These are phyloP conservation scores for Megastigmus dorsalis DNA, from an alignment of 2,888 invertebrate species.

Conservation along the genomic window DNA sequence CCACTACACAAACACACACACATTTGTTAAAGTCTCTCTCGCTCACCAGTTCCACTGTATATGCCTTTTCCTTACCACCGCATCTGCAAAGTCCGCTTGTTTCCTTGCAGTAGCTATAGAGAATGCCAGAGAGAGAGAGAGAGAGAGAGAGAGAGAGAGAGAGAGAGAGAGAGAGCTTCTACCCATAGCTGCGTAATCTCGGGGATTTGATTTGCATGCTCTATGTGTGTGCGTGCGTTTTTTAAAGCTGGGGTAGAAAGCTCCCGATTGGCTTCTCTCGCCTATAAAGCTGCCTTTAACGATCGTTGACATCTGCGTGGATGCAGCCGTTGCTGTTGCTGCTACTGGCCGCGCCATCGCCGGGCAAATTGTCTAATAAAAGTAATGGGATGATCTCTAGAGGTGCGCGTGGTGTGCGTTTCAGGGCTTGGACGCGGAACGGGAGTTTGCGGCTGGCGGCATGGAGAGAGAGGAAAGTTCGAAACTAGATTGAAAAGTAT, in stretches of 20 bases:
- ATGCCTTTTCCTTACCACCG: conserved; percentile 7
- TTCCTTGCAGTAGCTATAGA: conserved; percentile 17
- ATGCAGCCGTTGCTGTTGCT: too few species aligned
- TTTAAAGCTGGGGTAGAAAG: too few species aligned
- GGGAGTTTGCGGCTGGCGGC: background rate
- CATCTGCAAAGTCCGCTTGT: background rate
- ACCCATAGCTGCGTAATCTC: conserved; percentile 25
- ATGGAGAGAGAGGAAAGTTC: too few species aligned
- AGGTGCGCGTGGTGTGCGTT: background rate
- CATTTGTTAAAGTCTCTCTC: conserved; percentile 46
- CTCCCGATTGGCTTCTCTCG: conserved; percentile 30
- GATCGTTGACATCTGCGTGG: conserved; percentile 48
- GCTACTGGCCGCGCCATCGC: background rate
- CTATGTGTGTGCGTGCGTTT: too few species aligned
- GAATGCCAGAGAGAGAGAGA: too few species aligned
- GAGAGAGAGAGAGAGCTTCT: background rate
- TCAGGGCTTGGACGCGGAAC: background rate
- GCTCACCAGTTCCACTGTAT: background rate
- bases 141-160: background rate
- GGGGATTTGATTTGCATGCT: conserved; percentile 51
- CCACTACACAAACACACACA: conserved; percentile 38
- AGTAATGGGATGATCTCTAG: conserved; percentile 38
- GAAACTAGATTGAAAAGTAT: too few species aligned
- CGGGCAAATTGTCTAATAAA: conserved; percentile 42
- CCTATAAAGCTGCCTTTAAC: conserved; percentile 35